Conservation (phyloP, 2,888 invertebrate species). For the Cylloceria caligata region DNA sequence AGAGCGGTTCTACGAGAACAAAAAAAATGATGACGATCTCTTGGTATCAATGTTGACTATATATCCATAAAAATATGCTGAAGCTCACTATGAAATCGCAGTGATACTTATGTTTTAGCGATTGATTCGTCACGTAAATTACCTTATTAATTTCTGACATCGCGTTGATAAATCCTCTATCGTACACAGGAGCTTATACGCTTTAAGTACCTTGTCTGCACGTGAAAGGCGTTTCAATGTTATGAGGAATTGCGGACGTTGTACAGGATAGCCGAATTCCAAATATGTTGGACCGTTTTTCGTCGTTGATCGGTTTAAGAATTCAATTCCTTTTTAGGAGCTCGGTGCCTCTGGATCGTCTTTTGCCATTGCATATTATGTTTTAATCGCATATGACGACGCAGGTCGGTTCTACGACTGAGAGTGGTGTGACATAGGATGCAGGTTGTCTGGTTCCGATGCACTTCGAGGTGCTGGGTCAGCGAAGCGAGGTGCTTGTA, state of each 20-base stretch:
- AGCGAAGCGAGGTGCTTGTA: conserved; percentile 84
- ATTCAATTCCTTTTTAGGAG: conserved; percentile 78
- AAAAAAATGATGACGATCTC: conserved; percentile 5
- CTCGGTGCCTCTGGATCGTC: conserved; percentile 83
- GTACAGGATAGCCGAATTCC: conserved; percentile 42
- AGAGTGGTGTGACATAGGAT: conserved; percentile 84
- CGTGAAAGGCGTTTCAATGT: conserved; percentile 47
- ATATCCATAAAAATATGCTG: conserved; percentile 65
- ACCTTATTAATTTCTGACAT: conserved; percentile 16
- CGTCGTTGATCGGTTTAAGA: conserved; percentile 73
- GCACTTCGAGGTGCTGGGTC: conserved; percentile 84
- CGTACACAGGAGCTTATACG: conserved; percentile 27
- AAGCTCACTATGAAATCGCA: conserved; percentile 60
- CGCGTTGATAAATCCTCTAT: conserved; percentile 41
- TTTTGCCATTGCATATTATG: conserved; percentile 84
- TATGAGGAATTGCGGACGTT: conserved; percentile 62
- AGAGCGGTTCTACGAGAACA: conserved; percentile 18
- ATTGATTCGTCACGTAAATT: conserved; percentile 27
- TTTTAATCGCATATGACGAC: conserved; percentile 84
- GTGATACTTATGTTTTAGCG: conserved; percentile 33
- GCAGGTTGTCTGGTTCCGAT: conserved; percentile 85
- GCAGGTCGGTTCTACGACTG: conserved; percentile 84
- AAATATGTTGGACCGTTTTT: conserved; percentile 7
- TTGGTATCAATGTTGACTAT: neutral
- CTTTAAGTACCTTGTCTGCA: conserved; percentile 56